These are phyloP conservation scores for Trypoxylon attenuatum DNA, from an alignment of 2,888 invertebrate species.

Conservation along the genomic window DNA sequence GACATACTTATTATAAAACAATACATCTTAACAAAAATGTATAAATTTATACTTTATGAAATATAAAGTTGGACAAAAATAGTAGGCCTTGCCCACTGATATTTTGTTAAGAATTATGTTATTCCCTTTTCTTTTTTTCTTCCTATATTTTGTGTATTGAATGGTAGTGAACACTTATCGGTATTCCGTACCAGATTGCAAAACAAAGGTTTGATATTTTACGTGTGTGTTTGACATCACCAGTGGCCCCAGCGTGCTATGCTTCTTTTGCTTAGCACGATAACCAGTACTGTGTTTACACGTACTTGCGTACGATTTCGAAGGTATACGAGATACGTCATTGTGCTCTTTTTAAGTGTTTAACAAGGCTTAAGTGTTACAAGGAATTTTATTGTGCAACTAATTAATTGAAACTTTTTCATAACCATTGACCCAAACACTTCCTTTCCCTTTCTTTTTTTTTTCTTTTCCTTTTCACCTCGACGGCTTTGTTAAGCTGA, in stretches of 20 bases:
- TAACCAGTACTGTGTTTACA: slow-evolving; percentile 31
- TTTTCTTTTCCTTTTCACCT: too few relatives aligned
- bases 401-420: slow-evolving; percentile 41
- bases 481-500: slow-evolving; percentile 42
- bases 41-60: slow-evolving; percentile 62
- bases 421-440: slow-evolving; percentile 23
- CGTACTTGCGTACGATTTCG: too few relatives aligned
- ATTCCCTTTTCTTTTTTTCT: too few relatives aligned
- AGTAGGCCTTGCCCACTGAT: slow-evolving; percentile 57
- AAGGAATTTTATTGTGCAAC: slow-evolving; percentile 45
- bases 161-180: slow-evolving; percentile 52
- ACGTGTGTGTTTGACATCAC: slow-evolving; percentile 50
- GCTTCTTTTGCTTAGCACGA: slow-evolving; percentile 40
- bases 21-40: slow-evolving; percentile 64
- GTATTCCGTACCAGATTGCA: slow-evolving; percentile 45
- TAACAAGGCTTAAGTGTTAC: slow-evolving; percentile 45
- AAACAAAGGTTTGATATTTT: slow-evolving; percentile 49
- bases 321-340: slow-evolving; percentile 41
- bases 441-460: too few relatives aligned
- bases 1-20: slow-evolving; percentile 61
- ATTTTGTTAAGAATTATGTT: slow-evolving; percentile 48
- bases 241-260: slow-evolving; percentile 54
- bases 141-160: slow-evolving; percentile 45
- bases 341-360: slow-evolving; percentile 48
- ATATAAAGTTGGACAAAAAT: slow-evolving; percentile 63